These are phyloP conservation scores for Microcebus lehilahytsara DNA, from an alignment of 2,113 vertebrate species.

Conservation along the genomic window DNA sequence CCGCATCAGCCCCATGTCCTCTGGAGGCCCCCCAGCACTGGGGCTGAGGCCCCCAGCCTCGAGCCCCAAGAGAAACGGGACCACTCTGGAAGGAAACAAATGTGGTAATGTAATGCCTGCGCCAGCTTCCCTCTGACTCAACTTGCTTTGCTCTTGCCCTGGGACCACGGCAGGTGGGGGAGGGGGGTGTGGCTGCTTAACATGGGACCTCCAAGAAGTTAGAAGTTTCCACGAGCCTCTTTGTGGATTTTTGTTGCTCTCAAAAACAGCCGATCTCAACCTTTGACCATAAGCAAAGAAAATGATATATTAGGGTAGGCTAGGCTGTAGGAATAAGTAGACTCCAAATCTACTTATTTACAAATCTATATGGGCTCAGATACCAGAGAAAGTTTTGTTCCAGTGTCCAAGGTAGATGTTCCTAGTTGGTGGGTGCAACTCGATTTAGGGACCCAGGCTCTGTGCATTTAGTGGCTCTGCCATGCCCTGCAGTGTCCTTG, in stretches of 20 bases:
- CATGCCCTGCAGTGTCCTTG: rapidly evolving
- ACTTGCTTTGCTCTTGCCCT: neutral
- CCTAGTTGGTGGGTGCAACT: neutral
- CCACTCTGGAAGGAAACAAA: constrained; percentile 90
- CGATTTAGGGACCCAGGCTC: neutral
- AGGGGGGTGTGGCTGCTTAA: neutral
- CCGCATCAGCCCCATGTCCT: constrained; percentile 79
- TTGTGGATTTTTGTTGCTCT: neutral
- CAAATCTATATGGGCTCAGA: neutral
- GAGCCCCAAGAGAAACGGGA: constrained; percentile 84
- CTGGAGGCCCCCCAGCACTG: constrained; percentile 81
- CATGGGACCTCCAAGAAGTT: neutral
- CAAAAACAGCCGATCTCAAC: neutral
- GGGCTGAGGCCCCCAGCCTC: constrained; percentile 86
- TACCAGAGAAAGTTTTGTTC: neutral
- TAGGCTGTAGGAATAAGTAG: neutral
- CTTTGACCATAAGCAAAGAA: neutral
- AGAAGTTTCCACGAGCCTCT: neutral
- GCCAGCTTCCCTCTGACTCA: neutral
- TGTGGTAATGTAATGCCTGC: constrained; percentile 86
- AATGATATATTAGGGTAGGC: neutral
- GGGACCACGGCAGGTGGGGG: neutral
- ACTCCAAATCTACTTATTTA: neutral
- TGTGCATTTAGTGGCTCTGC: neutral
- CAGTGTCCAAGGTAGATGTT: neutral